A percentile compares a stretch with the other conserved stretches of the same genome.
phyloP scores from a whole-genome alignment of 1,140 invertebrate species.

The Heliconius melpomene region DNA sequence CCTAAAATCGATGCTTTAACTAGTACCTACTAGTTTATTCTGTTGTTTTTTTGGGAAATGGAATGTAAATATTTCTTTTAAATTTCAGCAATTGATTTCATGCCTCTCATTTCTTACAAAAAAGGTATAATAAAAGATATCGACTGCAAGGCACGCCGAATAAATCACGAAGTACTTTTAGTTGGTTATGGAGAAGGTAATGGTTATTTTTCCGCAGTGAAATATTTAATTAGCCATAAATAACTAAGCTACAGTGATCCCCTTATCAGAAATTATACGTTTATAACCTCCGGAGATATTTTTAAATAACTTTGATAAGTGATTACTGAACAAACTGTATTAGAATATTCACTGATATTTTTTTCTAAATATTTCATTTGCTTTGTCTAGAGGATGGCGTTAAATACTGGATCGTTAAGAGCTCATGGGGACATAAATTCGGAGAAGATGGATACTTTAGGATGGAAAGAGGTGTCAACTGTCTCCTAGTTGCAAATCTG shows the following conservation, averaged over 20 bases:
- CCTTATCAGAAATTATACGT: no score
- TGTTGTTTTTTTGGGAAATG: no score
- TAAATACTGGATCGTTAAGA: constrained; percentile 31
- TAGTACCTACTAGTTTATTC: no score
- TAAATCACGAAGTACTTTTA: background rate
- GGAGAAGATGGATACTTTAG: constrained; percentile 33
- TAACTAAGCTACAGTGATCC: no score
- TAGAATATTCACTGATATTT: background rate
- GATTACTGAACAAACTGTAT: no score
- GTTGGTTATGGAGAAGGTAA: constrained; percentile 9
- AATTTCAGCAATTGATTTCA: background rate
- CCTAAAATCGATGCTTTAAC: no score
- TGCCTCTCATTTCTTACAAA: background rate
- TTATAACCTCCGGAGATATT: no score
- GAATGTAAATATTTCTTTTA: background rate
- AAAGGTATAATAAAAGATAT: background rate
- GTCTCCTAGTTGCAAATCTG: background rate
- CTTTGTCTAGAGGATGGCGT: constrained; percentile 11
- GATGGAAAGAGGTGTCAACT: constrained; percentile 27
- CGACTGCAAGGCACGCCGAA: background rate
- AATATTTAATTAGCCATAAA: background rate
- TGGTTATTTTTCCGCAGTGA: background rate
- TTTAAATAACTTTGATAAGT: no score
- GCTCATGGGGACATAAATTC: constrained; percentile 21
- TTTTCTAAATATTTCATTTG: background rate